Base-by-base conservation (phyloP, 2,888 invertebrate species). In the Calameuta pallipes region DNA sequence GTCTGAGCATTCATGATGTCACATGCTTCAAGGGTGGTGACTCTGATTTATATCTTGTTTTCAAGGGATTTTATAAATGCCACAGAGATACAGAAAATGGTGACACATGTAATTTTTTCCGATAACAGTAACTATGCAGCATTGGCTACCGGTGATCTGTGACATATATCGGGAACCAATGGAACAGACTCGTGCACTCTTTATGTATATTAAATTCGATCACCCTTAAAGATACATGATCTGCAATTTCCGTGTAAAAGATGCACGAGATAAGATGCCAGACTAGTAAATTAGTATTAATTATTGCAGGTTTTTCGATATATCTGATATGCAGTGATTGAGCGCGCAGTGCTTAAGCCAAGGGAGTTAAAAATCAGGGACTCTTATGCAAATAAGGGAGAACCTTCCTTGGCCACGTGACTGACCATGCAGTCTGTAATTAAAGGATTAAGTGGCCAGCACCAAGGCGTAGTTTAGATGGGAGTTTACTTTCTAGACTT, bases 381-480 rank as follows among this genome's bases (percentile, higher is more conserved):
- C 23, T 56, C 56, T 56, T 12, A 37, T 37, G 1, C 0, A 56
- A 56, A 56, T 56, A 56, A 56, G 56, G 56, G 56, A 56, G 56
- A 56, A 56, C 56, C 56, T 56, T 56, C 56, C 56, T 23, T 9
- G 23, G 23, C 56, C 56, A 56, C 9, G 56, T 56, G 56, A 56
- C 56, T 56, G 23, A 56, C 23, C 56, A 56, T 56, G 6, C 23
- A 56, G 56, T 56, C 71, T 34, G 31, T 86, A 87, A 88, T 88
- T 88, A 87, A 88, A 87, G 84, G 85, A 88, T 88, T 87, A 87
- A 86, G 75, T 77, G 80, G 77, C 81, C 80, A 78, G 77, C 78
- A 82, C 75, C 81, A 83, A 83, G 83, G 84, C 83, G 81, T 82
- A 82, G 82, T 56, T 71, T 79, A 76, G 79, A 78, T 82, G 77